Conservation (phyloP, 2,113 vertebrate species). For the Neodontobutis hainanensis region DNA sequence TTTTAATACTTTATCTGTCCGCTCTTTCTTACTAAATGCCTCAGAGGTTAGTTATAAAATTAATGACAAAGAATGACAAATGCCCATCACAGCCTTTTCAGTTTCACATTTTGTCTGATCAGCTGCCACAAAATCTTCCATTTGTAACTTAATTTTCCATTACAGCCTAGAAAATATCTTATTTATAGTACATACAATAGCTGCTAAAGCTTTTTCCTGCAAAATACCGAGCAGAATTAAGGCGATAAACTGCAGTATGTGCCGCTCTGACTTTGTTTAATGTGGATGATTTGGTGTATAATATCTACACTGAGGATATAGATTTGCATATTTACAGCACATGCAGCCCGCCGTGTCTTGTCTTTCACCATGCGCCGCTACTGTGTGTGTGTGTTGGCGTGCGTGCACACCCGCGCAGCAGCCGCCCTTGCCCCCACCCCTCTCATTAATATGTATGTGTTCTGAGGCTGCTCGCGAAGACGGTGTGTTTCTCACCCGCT, state of each 20-base stretch:
- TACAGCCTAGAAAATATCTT: not conserved
- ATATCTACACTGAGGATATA: slow-evolving; percentile 64
- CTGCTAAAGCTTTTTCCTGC: slow-evolving; percentile 24
- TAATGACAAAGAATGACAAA: not conserved
- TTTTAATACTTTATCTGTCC: not conserved
- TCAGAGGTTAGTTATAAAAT: slow-evolving; percentile 5
- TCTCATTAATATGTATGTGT: slow-evolving; percentile 86
- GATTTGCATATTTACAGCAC: slow-evolving; percentile 75
- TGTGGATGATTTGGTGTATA: slow-evolving; percentile 60
- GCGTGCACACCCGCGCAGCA: slow-evolving; percentile 77
- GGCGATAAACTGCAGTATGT: slow-evolving; percentile 42
- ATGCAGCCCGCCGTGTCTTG: slow-evolving; percentile 46
- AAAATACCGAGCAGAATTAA: slow-evolving; percentile 58
- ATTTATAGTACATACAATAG: slow-evolving; percentile 6
- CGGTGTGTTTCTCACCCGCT: slow-evolving; percentile 86
- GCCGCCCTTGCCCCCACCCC: slow-evolving; percentile 82
- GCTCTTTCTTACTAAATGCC: not conserved
- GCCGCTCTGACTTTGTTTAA: slow-evolving; percentile 46
- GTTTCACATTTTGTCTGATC: slow-evolving; percentile 24
- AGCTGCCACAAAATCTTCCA: not conserved
- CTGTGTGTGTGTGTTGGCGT: slow-evolving; percentile 45
- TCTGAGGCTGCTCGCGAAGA: slow-evolving; percentile 82
- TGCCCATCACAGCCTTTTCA: not conserved
- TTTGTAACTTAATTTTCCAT: not conserved
- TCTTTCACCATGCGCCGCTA: slow-evolving; percentile 51